These are phyloP conservation scores for Gymnocephalus cernua DNA, from an alignment of 2,113 vertebrate species.

Conservation along the genomic window DNA sequence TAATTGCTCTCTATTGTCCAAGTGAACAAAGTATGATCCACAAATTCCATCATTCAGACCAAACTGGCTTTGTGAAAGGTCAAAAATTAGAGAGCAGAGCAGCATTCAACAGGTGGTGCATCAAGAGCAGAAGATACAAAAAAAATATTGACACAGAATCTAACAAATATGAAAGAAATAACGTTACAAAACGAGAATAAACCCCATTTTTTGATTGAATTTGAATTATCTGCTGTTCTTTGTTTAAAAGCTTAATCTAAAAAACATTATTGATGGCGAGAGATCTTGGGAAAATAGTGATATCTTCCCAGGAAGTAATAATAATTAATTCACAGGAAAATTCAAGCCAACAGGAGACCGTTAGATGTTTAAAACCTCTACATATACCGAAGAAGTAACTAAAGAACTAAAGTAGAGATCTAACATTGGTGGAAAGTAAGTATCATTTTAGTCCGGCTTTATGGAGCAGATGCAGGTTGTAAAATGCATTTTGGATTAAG, in stretches of 20 bases:
- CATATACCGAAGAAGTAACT: neutral
- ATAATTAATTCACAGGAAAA: neutral
- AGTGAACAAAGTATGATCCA: neutral
- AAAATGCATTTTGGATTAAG: constrained; percentile 15
- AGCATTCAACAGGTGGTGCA: neutral
- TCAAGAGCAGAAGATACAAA: neutral
- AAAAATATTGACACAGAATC: neutral
- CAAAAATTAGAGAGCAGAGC: neutral
- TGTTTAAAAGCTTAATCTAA: neutral
- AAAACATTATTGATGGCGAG: neutral
- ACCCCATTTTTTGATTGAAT: neutral
- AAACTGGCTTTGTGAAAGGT: constrained; percentile 41
- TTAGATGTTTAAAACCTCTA: neutral
- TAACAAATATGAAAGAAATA: neutral
- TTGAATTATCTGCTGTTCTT: neutral
- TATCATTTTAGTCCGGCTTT: neutral
- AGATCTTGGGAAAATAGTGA: neutral
- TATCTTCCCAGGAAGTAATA: neutral
- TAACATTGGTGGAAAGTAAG: neutral
- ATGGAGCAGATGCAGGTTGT: neutral
- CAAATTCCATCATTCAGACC: constrained; percentile 33
- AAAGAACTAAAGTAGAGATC: neutral
- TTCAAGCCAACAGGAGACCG: neutral
- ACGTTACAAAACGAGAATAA: neutral
- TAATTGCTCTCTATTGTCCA: constrained; percentile 2